These are phyloP conservation scores for Procambarus clarkii DNA, from an alignment of 1,140 invertebrate genomes.

Conservation along the genomic window DNA sequence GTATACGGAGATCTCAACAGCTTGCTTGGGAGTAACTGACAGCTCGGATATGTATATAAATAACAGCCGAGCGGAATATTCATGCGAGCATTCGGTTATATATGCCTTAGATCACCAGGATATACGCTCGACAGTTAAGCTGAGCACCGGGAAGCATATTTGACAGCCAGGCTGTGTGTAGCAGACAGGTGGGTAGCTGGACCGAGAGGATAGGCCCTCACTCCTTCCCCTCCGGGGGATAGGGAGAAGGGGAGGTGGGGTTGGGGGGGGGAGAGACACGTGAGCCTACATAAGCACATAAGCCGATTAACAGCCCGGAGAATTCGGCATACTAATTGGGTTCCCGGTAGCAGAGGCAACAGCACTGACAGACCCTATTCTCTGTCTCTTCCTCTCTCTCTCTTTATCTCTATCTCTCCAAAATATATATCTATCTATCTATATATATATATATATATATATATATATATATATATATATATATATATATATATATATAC, in stretches of 20 bases:
- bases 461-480: constrained; percentile 6
- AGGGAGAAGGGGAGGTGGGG: too few relatives aligned
- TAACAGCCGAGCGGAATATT: too few relatives aligned
- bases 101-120: too few relatives aligned
- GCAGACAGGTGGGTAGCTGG: background rate
- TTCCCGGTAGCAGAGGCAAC: background rate
- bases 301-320: constrained; percentile 32
- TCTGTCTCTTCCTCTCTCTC: background rate
- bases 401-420: constrained; percentile 7
- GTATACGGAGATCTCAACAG: too few relatives aligned
- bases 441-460: background rate
- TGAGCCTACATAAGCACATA: constrained; percentile 20
- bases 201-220: too few relatives aligned
- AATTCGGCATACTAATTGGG: constrained; percentile 33
- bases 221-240: too few relatives aligned
- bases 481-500: constrained; percentile 2
- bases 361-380: background rate
- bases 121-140: too few relatives aligned
- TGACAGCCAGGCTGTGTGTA: background rate
- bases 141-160: background rate
- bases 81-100: too few relatives aligned
- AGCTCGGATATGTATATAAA: too few relatives aligned
- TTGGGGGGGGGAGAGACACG: background rate
- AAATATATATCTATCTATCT: background rate
- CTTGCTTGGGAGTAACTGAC: too few relatives aligned